These are phyloP conservation scores for Berghia stephanieae DNA, from an alignment of 1,140 invertebrate genomes.

Conservation along the genomic window DNA sequence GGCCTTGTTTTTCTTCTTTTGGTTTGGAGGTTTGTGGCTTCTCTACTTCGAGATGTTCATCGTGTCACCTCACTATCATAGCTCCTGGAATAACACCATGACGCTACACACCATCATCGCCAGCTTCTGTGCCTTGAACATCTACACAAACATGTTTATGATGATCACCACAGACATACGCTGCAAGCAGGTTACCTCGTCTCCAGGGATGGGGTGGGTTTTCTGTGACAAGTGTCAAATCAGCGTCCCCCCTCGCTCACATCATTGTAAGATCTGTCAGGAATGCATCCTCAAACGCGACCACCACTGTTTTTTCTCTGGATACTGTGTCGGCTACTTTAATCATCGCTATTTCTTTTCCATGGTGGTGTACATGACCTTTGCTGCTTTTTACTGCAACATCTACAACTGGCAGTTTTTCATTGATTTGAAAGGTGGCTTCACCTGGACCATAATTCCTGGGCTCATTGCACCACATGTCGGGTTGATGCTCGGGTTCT, in stretches of 20 bases:
- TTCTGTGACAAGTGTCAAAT: conserved; percentile 45
- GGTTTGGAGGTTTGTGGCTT: conserved; percentile 15
- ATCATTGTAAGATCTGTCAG: conserved; percentile 86
- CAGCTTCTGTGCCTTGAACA: conserved; percentile 37
- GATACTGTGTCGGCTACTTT: conserved; percentile 86
- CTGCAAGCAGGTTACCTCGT: conserved; percentile 21
- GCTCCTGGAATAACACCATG: neutral
- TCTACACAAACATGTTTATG: conserved; percentile 48
- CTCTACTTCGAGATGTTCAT: neutral
- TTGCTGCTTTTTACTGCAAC: conserved; percentile 53
- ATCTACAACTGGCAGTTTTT: conserved; percentile 51
- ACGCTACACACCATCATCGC: conserved; percentile 31
- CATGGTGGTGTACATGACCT: conserved; percentile 79
- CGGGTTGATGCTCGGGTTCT: conserved; percentile 43
- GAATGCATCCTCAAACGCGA: conserved; percentile 89
- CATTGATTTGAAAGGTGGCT: conserved; percentile 42
- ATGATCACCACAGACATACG: conserved; percentile 40
- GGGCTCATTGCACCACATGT: conserved; percentile 52
- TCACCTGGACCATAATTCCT: conserved; percentile 37
- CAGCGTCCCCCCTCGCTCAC: conserved; percentile 69
- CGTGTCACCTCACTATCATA: neutral
- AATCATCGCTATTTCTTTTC: conserved; percentile 90
- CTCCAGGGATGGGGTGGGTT: conserved; percentile 36
- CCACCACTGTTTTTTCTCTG: conserved; percentile 94
- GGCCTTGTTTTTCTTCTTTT: conserved; percentile 11